These are phyloP conservation scores for Anomalospiza imberbis DNA, from an alignment of 2,797 vertebrate genomes.

Conservation along the genomic window DNA sequence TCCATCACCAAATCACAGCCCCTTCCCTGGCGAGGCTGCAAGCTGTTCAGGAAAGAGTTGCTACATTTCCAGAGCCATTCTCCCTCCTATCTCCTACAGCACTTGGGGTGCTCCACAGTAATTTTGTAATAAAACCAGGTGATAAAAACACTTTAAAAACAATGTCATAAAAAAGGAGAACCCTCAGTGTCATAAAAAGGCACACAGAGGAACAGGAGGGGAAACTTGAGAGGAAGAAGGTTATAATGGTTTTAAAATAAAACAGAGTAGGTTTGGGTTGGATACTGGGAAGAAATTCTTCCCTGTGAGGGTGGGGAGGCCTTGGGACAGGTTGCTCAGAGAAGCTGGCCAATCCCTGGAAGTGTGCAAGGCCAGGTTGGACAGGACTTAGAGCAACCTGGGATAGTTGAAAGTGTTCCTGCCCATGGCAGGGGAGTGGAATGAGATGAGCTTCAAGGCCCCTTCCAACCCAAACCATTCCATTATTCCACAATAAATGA, in stretches of 20 bases:
- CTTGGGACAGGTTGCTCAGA: neutral
- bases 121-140: constrained; percentile 54
- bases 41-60: neutral
- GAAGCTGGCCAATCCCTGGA: neutral
- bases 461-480: neutral
- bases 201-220: neutral
- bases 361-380: neutral
- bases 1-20: constrained; percentile 23
- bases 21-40: neutral
- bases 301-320: neutral
- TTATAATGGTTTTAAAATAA: neutral
- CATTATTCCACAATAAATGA: neutral
- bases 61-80: neutral
- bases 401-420: neutral
- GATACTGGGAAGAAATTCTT: neutral
- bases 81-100: neutral
- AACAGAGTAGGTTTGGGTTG: neutral
- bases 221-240: neutral
- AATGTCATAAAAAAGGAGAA: constrained; percentile 37
- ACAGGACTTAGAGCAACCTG: rapidly evolving
- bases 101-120: neutral
- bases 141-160: constrained; percentile 62
- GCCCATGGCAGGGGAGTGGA: neutral
- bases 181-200: neutral
- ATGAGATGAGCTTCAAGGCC: rapidly evolving